phyloP scores from a whole-genome alignment of 2,113 vertebrate species.

The Scopus umbretta region DNA sequence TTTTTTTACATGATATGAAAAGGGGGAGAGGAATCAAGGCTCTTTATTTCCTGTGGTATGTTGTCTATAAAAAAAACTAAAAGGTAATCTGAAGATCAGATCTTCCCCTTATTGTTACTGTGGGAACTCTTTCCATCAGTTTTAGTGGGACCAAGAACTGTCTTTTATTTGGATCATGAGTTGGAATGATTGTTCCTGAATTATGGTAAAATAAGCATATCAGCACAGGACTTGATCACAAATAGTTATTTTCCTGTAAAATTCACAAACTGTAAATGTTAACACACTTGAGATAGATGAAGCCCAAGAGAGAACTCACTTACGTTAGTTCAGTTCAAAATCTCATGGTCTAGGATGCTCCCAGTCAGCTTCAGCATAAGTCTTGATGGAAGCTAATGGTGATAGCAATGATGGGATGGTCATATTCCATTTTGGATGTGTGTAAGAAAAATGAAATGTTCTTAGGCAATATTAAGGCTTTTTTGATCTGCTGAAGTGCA shows the following conservation, averaged over 20 bases:
- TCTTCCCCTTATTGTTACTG: neutral
- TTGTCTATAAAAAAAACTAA: no score
- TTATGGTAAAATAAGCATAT: neutral
- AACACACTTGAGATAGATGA: neutral
- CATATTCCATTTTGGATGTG: neutral
- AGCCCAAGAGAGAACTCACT: neutral
- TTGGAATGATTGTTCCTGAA: neutral
- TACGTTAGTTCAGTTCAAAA: neutral
- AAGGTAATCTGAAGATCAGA: neutral
- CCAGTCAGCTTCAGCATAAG: neutral
- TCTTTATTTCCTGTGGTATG: neutral
- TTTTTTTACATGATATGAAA: neutral
- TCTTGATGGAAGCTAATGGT: neutral
- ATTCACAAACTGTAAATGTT: neutral
- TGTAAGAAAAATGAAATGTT: neutral
- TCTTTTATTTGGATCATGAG: neutral
- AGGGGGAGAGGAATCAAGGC: slow-evolving; percentile 15
- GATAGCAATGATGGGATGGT: neutral
- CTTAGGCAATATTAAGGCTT: neutral
- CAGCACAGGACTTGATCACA: neutral
- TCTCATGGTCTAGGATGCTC: neutral
- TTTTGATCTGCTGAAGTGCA: neutral
- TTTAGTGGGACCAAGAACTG: neutral
- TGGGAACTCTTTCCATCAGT: neutral
- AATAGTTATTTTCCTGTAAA: neutral